Conservation (phyloP, 2,113 vertebrate genomes). For the Engystomops pustulosus region DNA sequence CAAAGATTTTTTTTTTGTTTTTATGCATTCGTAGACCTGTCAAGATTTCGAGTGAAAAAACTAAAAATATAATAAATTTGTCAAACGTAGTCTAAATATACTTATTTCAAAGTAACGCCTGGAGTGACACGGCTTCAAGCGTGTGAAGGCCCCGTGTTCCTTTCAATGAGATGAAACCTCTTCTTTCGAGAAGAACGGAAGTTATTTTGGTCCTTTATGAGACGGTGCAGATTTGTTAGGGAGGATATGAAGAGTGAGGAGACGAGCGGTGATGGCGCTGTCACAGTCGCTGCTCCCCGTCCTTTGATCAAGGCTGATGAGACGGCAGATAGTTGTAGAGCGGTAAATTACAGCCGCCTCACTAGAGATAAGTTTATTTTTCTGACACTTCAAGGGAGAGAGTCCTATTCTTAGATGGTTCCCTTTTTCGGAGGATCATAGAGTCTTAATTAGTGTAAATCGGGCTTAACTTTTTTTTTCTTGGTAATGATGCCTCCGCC, state of each 20-base stretch:
- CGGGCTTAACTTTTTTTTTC: background rate
- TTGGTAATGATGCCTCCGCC: too few species aligned
- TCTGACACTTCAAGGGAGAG: background rate
- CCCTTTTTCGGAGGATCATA: constrained; percentile 37
- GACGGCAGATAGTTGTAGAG: constrained; percentile 31
- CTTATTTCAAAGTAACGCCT: constrained; percentile 39
- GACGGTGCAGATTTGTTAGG: constrained; percentile 26
- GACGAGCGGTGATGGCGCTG: constrained; percentile 9
- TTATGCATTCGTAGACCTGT: too few species aligned
- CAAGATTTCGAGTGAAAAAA: too few species aligned
- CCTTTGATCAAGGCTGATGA: constrained; percentile 51
- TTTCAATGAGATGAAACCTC: constrained; percentile 31
- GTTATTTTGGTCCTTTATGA: constrained; percentile 41
- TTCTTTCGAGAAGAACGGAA: constrained; percentile 27
- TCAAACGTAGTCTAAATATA: background rate
- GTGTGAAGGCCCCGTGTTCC: too few species aligned
- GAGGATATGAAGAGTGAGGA: constrained; percentile 2
- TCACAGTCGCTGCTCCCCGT: background rate
- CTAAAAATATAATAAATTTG: background rate
- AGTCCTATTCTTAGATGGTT: constrained; percentile 3
- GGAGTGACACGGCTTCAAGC: constrained; percentile 6
- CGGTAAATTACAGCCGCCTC: constrained; percentile 27
- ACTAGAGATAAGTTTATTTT: constrained; percentile 32
- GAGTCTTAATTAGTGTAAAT: constrained; percentile 14
- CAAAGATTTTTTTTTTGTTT: background rate